A percentile compares a stretch with the other conserved stretches of the same genome.
Evolutionary conservation across 2,888 invertebrate species (phyloP).

Genomic region (Acanthococcus lagerstroemiae): DNA sequence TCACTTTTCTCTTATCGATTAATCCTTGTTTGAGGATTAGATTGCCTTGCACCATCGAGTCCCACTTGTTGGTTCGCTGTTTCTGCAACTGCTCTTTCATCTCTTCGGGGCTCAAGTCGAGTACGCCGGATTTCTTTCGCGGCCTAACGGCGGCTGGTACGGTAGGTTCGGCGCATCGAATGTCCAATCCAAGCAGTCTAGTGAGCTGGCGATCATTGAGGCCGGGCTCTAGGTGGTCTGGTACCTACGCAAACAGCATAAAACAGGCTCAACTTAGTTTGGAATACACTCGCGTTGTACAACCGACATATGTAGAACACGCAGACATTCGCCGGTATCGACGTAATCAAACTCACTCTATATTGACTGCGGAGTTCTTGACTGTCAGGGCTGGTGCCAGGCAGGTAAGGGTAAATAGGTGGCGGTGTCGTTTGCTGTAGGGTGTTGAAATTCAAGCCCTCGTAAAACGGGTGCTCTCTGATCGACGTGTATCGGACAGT

Average conservation of each 20-base stretch:
- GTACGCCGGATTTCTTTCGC: constrained; percentile 46
- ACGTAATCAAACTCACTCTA: constrained; percentile 41
- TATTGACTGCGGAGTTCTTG: constrained; percentile 58
- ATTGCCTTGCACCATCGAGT: constrained; percentile 77
- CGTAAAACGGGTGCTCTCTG: constrained; percentile 77
- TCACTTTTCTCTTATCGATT: constrained; percentile 79
- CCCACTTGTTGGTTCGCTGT: constrained; percentile 65
- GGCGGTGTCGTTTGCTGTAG: constrained; percentile 71
- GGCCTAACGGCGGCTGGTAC: constrained; percentile 34
- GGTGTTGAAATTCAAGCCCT: constrained; percentile 69
- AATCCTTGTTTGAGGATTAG: constrained; percentile 90
- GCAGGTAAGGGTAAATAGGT: constrained; percentile 67
- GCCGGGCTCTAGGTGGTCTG: constrained; percentile 75
- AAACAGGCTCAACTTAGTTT: too few relatives aligned
- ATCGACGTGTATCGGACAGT: constrained; percentile 67
- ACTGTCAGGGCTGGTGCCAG: constrained; percentile 54
- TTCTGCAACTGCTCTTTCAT: constrained; percentile 46
- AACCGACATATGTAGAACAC: background rate
- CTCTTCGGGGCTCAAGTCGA: constrained; percentile 48
- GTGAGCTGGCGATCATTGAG: constrained; percentile 72
- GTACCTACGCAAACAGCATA: constrained; percentile 42
- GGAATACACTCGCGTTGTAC: background rate
- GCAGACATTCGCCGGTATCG: constrained; percentile 5
- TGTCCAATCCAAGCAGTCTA: constrained; percentile 61
- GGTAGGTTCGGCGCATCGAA: constrained; percentile 43